Evolutionary conservation across 2,113 vertebrate species (phyloP).

Genomic region (Micronycteris hirsuta): DNA sequence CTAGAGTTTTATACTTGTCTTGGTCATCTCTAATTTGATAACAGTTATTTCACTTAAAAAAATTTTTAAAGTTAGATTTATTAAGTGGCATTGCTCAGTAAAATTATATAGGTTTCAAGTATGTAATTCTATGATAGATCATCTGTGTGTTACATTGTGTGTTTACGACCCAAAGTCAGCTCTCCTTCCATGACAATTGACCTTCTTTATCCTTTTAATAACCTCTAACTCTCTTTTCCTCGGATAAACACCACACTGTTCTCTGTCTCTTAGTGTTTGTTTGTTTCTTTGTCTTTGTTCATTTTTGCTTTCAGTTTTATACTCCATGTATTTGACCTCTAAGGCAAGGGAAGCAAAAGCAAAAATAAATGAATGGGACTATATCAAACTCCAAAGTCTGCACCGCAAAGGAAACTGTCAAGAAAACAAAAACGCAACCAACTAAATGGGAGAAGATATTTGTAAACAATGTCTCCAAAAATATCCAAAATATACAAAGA

Average conservation of each 20-base stretch:
- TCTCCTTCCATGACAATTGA: background rate
- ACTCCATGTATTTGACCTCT: too few species aligned
- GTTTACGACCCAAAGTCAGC: background rate
- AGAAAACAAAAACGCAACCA: background rate
- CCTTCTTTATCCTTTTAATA: background rate
- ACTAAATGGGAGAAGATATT: background rate
- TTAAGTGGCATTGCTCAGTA: background rate
- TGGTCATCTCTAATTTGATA: background rate
- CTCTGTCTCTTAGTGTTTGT: background rate
- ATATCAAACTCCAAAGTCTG: too few species aligned
- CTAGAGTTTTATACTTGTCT: background rate
- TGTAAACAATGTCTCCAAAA: background rate
- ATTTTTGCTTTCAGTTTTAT: too few species aligned
- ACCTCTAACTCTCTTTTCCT: background rate
- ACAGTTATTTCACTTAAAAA: background rate
- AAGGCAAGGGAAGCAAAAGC: too few species aligned
- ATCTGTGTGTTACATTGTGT: background rate
- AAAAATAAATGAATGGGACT: too few species aligned
- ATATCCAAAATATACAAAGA: background rate
- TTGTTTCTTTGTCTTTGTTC: too few species aligned
- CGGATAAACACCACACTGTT: background rate
- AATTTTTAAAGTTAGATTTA: background rate
- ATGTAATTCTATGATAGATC: background rate
- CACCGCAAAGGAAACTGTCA: background rate
- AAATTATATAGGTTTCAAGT: background rate